Base-by-base conservation (phyloP, 1,140 invertebrate species). In the Homarus americanus region DNA sequence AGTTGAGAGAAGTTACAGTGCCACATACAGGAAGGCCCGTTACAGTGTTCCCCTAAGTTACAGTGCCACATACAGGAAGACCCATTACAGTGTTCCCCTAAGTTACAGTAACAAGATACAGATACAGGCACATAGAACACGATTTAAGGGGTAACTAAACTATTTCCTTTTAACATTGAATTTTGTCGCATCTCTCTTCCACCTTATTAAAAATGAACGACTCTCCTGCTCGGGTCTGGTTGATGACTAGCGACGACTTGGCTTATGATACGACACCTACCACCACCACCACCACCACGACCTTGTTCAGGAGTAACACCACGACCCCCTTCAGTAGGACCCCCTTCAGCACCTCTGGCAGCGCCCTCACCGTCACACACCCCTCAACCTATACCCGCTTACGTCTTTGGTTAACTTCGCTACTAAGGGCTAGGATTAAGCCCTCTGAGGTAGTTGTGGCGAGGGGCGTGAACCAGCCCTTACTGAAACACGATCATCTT, bases 191-290 rank as follows among this genome's bases (percentile, higher is more conserved):
- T 15, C 34, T 20, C 20, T 34, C 53, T 5, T 32, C 32, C 36
- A 15, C 63, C 36, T 40, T 34, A 24, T 36, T 24, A 53, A 83
- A 20, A 17, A 83, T 83, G 82, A 83, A 83, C 34, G 63, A 69
- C 82, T 83, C 82, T 12, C 34, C 82, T 7, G 82, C 82, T 40
- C 58, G 82, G 7, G 82, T 83, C 82, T 83, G 82, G 82, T 58
- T 83, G 28, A 49, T 82, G 79, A 53, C 79, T 32, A 82, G 79
- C 34, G 79, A 82, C 53, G 53, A 58, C 49, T 49, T 82, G n/a
- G 79, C 44, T 53, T 32, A 32, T 20, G 36, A 53, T 28, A 38
- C 76, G n/a, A n/a, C 40, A 80, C 38, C 78, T 41, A 40, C 2
- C 63, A 69, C n/a, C 24, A 83, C 20, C 38, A 69, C 2, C 20